Conservation (phyloP, 1,140 invertebrate species). For the Bactericera cockerelli region DNA sequence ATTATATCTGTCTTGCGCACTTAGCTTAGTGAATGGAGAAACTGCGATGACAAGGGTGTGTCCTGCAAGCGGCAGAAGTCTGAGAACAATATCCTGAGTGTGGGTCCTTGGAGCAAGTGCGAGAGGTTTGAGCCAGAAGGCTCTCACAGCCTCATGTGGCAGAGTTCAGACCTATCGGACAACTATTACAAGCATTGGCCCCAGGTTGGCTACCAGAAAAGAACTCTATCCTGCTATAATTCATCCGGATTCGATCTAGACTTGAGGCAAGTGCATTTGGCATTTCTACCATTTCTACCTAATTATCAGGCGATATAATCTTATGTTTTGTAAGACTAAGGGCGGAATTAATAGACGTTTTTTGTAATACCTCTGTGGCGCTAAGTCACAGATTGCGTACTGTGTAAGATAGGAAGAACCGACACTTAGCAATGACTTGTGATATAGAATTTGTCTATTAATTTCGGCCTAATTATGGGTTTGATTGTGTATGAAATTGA, state of each 20-base stretch:
- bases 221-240: constrained; percentile 28
- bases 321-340: too few relatives aligned
- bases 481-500: too few relatives aligned
- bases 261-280: constrained; percentile 26
- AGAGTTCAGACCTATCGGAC: constrained; percentile 16
- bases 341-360: too few relatives aligned
- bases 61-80: constrained; percentile 14
- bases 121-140: constrained; percentile 5
- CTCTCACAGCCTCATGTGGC: constrained; percentile 7
- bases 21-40: constrained; percentile 26
- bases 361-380: too few relatives aligned
- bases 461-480: too few relatives aligned
- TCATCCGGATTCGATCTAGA: constrained; percentile 23
- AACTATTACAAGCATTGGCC: constrained; percentile 27
- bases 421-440: too few relatives aligned
- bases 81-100: constrained; percentile 20
- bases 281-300: too few relatives aligned
- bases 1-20: too few relatives aligned
- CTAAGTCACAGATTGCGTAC: too few relatives aligned
- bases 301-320: too few relatives aligned
- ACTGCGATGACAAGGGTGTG: constrained; percentile 22
- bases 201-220: constrained; percentile 28
- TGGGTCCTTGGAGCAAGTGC: constrained; percentile 25
- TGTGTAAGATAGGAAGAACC: too few relatives aligned
- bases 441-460: too few relatives aligned